Evolutionary conservation across 2,113 vertebrate species (phyloP), one percentile per base, ranked within the genome.

Genomic region (Sterrhoptilus dennistouni): DNA sequence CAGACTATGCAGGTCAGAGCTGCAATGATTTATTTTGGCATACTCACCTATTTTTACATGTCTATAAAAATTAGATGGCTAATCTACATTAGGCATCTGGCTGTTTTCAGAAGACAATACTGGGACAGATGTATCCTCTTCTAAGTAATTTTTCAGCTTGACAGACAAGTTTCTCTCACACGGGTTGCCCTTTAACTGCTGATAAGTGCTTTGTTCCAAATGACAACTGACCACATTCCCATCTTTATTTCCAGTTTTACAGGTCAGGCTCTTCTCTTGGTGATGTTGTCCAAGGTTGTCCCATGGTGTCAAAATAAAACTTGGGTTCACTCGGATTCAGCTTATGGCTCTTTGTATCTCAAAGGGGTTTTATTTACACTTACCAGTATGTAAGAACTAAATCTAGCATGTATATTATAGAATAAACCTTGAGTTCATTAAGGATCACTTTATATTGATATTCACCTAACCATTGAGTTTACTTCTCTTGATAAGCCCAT

Each of bases 1-100:
- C 42, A 95, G 85, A 66, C 76, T 59, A 52, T 44, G 50, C 63
- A 86, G 86, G 84, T 84, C 89, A 89, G 84, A 84, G 49, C 16
- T 50, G 28, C 29, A 70, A 29, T 29, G 64, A 87, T 93, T 93
- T 94, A 45, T 89, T 93, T 93, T 94, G 81, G 50, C 79, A 63
- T 25, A 5, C 31, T 59, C 71, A 66, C 86, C 76, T 96, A 38
- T 17, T 59, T 89, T 90, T 83, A 77, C 54, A 66, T 33, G 59
- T 74, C 54, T 38, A 74, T 50, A 74, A 76, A 90, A 95, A 70
- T 86, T 52, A 83, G 52, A 44, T 44, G 47, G 45, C n/a, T 89
- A 72, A 93, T 81, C 83, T 81, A 59, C 38, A 28, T 63, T 63
- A 35, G 49, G n/a, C 71, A 86, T 77, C 42, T 86, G 45, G 24